Evolutionary conservation across 2,797 vertebrate species (phyloP).

Genomic region (Arvicola amphibius): DNA sequence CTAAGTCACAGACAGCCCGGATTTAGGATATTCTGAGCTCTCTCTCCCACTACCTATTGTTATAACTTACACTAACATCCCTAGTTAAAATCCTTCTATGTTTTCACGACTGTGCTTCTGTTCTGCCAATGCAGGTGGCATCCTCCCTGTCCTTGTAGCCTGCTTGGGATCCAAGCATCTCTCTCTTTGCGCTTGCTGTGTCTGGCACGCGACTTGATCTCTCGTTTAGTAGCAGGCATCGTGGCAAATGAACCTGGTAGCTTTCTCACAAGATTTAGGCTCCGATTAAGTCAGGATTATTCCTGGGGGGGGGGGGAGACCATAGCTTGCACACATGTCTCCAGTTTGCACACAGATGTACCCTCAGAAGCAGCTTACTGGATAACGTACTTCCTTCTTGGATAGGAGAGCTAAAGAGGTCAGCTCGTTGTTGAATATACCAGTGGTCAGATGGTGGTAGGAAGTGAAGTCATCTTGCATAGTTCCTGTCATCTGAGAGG

Average conservation of each 20-base stretch:
- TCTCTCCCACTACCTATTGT: background rate
- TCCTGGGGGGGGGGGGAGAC: background rate
- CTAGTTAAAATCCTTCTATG: background rate
- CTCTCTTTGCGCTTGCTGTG: background rate
- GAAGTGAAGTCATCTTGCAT: conserved; percentile 17
- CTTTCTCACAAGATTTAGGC: conserved; percentile 10
- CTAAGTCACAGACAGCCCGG: background rate
- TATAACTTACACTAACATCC: background rate
- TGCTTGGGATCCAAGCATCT: background rate
- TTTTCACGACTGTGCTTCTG: background rate
- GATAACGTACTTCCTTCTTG: conserved; percentile 50
- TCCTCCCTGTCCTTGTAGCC: background rate
- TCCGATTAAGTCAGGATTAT: background rate
- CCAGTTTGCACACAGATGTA: background rate
- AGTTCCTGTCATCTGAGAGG: conserved; percentile 50
- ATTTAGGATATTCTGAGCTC: conserved; percentile 11
- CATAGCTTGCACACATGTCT: background rate
- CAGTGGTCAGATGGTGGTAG: background rate
- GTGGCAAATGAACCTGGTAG: background rate
- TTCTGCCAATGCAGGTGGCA: background rate
- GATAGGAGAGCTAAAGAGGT: conserved; percentile 58
- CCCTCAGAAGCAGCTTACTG: background rate
- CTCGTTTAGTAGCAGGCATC: background rate
- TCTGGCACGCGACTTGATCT: background rate
- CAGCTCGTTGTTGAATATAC: conserved; percentile 54